phyloP scores from a whole-genome alignment of 2,888 invertebrate genomes.

The Dyspetes luteomarginatus region DNA sequence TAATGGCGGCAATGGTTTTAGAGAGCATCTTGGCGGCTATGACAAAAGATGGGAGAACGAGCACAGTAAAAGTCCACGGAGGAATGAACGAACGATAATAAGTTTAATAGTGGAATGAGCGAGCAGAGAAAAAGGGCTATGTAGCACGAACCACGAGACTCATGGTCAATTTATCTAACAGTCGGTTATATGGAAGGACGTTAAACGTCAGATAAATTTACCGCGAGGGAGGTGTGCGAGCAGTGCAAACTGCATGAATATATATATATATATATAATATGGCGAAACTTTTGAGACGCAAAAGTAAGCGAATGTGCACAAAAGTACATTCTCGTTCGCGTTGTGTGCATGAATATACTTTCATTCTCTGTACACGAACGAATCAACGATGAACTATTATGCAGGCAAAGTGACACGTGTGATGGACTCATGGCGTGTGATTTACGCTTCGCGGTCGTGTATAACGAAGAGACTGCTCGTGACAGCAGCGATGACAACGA shows the following conservation, averaged over 20 bases:
- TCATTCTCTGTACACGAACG: conserved; percentile 31
- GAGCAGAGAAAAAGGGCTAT: conserved; percentile 10
- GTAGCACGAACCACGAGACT: conserved; percentile 28
- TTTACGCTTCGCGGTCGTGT: conserved; percentile 51
- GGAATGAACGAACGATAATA: conserved; percentile 38
- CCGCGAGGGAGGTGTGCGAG: conserved; percentile 37
- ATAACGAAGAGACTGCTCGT: conserved; percentile 52
- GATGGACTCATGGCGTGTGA: conserved; percentile 59
- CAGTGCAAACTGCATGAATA: neutral
- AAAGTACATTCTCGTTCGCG: conserved; percentile 31
- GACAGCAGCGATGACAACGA: conserved; percentile 47
- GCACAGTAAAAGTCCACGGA: neutral
- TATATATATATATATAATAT: neutral
- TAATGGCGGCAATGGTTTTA: conserved; percentile 1
- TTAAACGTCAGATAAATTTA: conserved; percentile 65
- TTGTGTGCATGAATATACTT: conserved; percentile 12
- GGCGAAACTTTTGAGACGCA: conserved; percentile 36
- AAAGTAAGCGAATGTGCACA: conserved; percentile 42
- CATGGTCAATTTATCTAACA: conserved; percentile 63
- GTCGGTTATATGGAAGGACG: conserved; percentile 58
- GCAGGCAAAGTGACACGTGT: conserved; percentile 64
- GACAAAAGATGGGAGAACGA: neutral
- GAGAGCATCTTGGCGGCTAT: neutral
- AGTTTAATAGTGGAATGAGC: conserved; percentile 48
- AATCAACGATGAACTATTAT: conserved; percentile 65